These are phyloP conservation scores for Mimumesa dahlbomi DNA, from an alignment of 2,888 invertebrate genomes.

Conservation along the genomic window DNA sequence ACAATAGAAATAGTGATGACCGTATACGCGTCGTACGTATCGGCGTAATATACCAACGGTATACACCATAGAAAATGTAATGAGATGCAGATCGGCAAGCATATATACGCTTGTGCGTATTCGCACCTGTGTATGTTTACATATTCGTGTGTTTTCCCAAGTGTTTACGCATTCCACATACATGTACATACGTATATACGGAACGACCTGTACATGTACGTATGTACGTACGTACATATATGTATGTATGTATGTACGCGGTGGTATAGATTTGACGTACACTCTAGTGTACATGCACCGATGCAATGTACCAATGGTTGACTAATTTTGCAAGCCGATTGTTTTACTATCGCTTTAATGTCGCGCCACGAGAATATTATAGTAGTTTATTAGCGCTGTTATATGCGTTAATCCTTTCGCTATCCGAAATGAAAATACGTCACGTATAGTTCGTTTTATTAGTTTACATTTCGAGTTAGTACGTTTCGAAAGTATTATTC, in stretches of 20 bases:
- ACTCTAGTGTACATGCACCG: not conserved
- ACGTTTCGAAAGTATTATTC: too few species aligned
- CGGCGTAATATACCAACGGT: not conserved
- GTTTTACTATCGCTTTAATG: not conserved
- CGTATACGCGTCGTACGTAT: not conserved
- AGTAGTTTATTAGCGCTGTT: not conserved
- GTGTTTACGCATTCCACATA: constrained; percentile 22
- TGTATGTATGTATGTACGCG: not conserved
- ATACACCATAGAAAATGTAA: constrained; percentile 13
- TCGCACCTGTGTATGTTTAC: constrained; percentile 7
- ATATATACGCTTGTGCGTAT: constrained; percentile 5
- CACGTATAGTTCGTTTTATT: not conserved
- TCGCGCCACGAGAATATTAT: not conserved
- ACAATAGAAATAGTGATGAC: not conserved
- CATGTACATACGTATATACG: constrained; percentile 1
- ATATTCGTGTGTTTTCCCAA: constrained; percentile 13
- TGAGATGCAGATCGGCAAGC: constrained; percentile 15
- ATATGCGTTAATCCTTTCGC: not conserved
- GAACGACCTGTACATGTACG: not conserved
- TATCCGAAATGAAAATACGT: not conserved
- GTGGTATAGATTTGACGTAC: constrained; percentile 6
- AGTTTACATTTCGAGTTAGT: not conserved
- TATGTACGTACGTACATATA: not conserved
- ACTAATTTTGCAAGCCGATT: not conserved
- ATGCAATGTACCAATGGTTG: not conserved